phyloP scores from a whole-genome alignment of 2,888 invertebrate genomes.

The Anthrax anthrax region DNA sequence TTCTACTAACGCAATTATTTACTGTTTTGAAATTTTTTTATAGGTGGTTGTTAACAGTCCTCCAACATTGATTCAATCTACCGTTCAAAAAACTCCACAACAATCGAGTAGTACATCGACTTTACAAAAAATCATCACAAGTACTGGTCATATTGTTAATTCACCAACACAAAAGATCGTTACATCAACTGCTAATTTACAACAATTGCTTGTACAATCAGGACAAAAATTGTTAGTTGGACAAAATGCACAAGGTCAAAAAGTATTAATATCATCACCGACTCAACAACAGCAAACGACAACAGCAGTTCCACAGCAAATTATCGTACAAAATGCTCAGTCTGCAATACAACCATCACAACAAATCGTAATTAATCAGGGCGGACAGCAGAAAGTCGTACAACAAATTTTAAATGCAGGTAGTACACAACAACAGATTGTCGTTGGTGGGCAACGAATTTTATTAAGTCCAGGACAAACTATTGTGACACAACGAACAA shows the following conservation, averaged over 20 bases:
- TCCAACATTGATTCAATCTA: constrained; percentile 2
- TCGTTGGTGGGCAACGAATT: constrained; percentile 33
- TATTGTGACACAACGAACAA: constrained; percentile 30
- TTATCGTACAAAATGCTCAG: constrained; percentile 6
- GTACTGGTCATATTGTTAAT: constrained; percentile 8
- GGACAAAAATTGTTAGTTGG: constrained; percentile 29
- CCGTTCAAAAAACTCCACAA: constrained; percentile 1
- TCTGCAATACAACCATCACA: constrained; percentile 9
- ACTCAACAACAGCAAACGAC: constrained; percentile 7
- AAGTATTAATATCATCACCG: constrained; percentile 29
- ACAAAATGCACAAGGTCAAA: constrained; percentile 32
- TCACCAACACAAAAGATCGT: constrained; percentile 8
- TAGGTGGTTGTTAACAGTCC: constrained; percentile 4
- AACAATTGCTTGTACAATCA: constrained; percentile 29
- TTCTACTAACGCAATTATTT: neutral
- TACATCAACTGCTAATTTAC: constrained; percentile 20
- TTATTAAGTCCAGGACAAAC: constrained; percentile 33
- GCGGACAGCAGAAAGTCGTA: constrained; percentile 29
- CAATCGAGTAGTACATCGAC: neutral
- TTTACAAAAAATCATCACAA: constrained; percentile 11
- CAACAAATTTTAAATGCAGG: constrained; percentile 34
- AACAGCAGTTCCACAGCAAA: constrained; percentile 7
- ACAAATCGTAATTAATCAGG: constrained; percentile 17
- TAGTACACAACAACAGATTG: constrained; percentile 32
- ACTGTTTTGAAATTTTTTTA: neutral